Percentiles rank a stretch among this genome's conserved stretches.
Conservation (phyloP, 2,797 vertebrate genomes). For the Eospalax fontanierii region DNA sequence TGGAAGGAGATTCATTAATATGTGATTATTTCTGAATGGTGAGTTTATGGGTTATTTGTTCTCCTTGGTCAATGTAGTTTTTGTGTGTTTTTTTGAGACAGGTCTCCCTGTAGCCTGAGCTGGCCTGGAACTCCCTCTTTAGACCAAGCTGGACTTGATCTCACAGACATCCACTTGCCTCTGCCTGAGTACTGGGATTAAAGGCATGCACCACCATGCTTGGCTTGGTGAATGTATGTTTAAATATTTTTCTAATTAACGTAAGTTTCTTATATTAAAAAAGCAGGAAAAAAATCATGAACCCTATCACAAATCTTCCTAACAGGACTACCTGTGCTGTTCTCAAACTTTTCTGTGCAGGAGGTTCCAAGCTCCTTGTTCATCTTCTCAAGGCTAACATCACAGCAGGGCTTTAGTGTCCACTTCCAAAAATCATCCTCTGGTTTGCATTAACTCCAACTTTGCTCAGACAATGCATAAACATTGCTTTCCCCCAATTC, state of each 20-base stretch:
- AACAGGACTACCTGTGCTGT: not conserved
- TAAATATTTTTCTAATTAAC: slow-evolving; percentile 29
- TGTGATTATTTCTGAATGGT: not conserved
- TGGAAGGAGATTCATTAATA: slow-evolving; percentile 13
- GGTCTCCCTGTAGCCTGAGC: no score
- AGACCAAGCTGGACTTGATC: no score
- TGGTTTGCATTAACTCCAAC: no score
- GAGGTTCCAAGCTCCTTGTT: not conserved
- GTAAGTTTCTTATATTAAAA: not conserved
- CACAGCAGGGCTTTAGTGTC: not conserved
- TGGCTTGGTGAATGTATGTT: not conserved
- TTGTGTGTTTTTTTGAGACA: no score
- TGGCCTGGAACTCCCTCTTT: no score
- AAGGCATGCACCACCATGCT: no score
- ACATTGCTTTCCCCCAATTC: not conserved
- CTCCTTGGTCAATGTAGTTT: not conserved
- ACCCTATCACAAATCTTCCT: not conserved
- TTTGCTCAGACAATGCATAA: not conserved
- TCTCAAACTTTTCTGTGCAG: not conserved
- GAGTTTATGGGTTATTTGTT: slow-evolving; percentile 2
- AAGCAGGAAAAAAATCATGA: slow-evolving; percentile 56
- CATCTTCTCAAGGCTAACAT: not conserved
- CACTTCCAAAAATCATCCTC: not conserved
- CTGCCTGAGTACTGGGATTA: no score
- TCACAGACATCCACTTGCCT: no score